These are phyloP conservation scores for Tholera decimalis DNA, from an alignment of 2,888 invertebrate genomes.

Conservation along the genomic window DNA sequence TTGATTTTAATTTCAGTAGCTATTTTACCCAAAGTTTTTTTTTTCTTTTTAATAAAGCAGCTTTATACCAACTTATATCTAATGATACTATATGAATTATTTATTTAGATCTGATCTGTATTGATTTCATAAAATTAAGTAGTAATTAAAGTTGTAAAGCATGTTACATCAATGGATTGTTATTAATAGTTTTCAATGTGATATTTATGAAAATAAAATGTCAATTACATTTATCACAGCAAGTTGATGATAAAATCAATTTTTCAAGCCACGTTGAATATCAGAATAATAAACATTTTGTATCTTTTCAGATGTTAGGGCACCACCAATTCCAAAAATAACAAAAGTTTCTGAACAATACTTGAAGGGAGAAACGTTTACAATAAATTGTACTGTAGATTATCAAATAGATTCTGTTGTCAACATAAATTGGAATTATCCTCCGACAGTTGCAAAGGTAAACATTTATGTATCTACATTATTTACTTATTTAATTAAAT, in stretches of 20 bases:
- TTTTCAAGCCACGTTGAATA: neutral
- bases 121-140: neutral
- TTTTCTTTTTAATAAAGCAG: conserved; percentile 6
- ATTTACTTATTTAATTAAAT: too few relatives aligned
- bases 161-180: neutral
- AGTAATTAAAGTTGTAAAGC: conserved; percentile 22
- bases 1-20: conserved; percentile 29
- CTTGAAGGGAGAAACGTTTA: conserved; percentile 79
- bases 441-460: conserved; percentile 68
- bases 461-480: conserved; percentile 12
- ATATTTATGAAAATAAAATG: neutral
- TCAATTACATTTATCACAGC: neutral
- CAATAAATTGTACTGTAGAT: conserved; percentile 79
- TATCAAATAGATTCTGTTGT: conserved; percentile 72
- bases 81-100: neutral
- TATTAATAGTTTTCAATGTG: neutral
- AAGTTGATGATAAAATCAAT: conserved; percentile 25
- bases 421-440: conserved; percentile 75
- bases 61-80: conserved; percentile 1
- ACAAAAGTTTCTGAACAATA: conserved; percentile 64
- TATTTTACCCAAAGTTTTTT: neutral
- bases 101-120: conserved; percentile 3
- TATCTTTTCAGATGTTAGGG: conserved; percentile 63
- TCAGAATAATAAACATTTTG: conserved; percentile 19
- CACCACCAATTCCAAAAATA: conserved; percentile 73